phyloP scores from a whole-genome alignment of 53 echinoderm and acorn worm species.

The Antedon mediterranea region DNA sequence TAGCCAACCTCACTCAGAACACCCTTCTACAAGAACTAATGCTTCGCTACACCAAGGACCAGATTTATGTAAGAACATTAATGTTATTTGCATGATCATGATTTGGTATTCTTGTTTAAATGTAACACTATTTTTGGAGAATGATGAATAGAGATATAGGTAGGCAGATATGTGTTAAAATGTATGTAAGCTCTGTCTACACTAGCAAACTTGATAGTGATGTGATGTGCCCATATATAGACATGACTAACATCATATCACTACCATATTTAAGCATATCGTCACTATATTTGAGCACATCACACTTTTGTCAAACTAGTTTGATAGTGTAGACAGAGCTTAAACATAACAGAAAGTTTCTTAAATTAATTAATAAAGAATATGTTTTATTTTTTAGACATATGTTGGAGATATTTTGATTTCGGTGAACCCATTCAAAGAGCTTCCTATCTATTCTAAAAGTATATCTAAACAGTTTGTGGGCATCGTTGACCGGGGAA shows the following conservation, averaged over 20 bases:
- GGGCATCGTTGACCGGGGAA: conserved; percentile 29
- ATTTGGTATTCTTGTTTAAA: not conserved
- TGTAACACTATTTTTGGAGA: too few relatives aligned
- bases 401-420: conserved; percentile 93
- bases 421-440: conserved; percentile 87
- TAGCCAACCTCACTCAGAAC: conserved; percentile 74
- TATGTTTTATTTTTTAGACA: conserved; percentile 31
- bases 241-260: too few relatives aligned
- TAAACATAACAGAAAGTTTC: too few relatives aligned
- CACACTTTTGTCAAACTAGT: too few relatives aligned
- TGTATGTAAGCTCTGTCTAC: too few relatives aligned
- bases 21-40: conserved; percentile 73
- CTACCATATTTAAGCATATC: too few relatives aligned
- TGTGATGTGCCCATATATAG: too few relatives aligned
- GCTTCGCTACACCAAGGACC: conserved; percentile 74
- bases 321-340: too few relatives aligned
- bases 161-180: too few relatives aligned
- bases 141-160: too few relatives aligned
- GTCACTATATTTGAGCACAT: too few relatives aligned
- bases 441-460: conserved; percentile 65
- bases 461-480: conserved; percentile 45
- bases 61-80: conserved; percentile 87
- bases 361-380: not conserved
- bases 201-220: too few relatives aligned
- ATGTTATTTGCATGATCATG: not conserved